Base-by-base conservation (phyloP, 2,888 invertebrate species). In the Chesias legatella region DNA sequence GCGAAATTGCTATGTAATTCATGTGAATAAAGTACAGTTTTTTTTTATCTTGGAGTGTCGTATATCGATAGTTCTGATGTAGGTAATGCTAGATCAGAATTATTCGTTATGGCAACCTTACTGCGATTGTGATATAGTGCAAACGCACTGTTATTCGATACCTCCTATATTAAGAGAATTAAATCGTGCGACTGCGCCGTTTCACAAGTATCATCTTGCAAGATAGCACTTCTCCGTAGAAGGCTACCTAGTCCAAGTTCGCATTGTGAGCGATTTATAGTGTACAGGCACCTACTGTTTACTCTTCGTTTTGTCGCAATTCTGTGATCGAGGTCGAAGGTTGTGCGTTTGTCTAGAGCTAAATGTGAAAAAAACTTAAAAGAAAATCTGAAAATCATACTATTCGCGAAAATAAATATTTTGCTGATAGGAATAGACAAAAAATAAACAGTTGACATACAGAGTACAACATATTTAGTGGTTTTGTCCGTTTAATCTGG, bases 221-320 rank as follows among this genome's bases (percentile, higher is more conserved):
- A 65, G 72, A 75, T 78, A 77, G 75, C 72, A 73, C 37, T 79
- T 75, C 81, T 56, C 62, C 62, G 65, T 72, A 74, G 48, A 55
- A 43, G 63, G 63, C 27, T 29, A 32, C 35, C 39, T 23, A 34
- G 13, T 17, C 13, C 13, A 3, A 17, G 13, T 5, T 3, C 33
- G 39, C 74, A 71, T 66, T 67, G 57, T 73, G 63, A 73, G 75
- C 74, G 58, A 41, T 54, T 35, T 36, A 20, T n/a, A 13, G 21
- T 40, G 47, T 58, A 52, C 52, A 47, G 45, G 48, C 43, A 46
- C 44, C 35, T 37, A 36, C 32, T 30, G 47, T 40, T 22, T 33
- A 24, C 23, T 35, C n/a, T 32, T 7, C 3, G 11, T 38, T 38
- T 11, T 43, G 23, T 28, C 26, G 32, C 22, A 27, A 28, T 37